Evolutionary conservation across 2,888 invertebrate genomes (phyloP).

Genomic region (Acleris sparsana): DNA sequence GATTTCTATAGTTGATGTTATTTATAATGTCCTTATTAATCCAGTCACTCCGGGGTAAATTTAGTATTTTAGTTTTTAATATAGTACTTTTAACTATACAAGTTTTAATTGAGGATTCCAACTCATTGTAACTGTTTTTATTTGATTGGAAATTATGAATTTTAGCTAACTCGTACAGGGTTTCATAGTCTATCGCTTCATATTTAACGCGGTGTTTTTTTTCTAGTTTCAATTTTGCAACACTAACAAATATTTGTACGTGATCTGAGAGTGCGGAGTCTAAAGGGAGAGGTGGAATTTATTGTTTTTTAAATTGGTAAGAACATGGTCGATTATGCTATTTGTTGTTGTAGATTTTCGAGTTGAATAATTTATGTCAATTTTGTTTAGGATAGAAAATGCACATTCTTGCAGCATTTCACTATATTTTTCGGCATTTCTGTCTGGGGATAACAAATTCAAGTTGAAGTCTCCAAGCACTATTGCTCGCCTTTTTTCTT

Average conservation of each 20-base stretch:
- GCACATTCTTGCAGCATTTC: too few relatives aligned
- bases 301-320: neutral
- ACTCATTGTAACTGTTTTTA: neutral
- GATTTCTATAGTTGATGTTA: constrained; percentile 33
- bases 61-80: constrained; percentile 22
- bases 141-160: neutral
- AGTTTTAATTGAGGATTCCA: neutral
- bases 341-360: neutral
- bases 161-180: too few relatives aligned
- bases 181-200: neutral
- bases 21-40: constrained; percentile 34
- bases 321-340: constrained; percentile 3
- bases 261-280: constrained; percentile 43
- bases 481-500: too few relatives aligned
- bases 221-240: constrained; percentile 6
- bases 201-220: constrained; percentile 11
- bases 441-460: too few relatives aligned
- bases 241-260: constrained; percentile 41
- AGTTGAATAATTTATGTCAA: constrained; percentile 25
- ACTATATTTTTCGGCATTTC: too few relatives aligned
- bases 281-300: neutral
- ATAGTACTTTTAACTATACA: neutral
- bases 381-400: too few relatives aligned
- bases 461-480: too few relatives aligned
- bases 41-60: constrained; percentile 37